These are phyloP conservation scores for Epizoanthus scotinus DNA, from an alignment of 92 coral and sea anemone species.

Conservation along the genomic window DNA sequence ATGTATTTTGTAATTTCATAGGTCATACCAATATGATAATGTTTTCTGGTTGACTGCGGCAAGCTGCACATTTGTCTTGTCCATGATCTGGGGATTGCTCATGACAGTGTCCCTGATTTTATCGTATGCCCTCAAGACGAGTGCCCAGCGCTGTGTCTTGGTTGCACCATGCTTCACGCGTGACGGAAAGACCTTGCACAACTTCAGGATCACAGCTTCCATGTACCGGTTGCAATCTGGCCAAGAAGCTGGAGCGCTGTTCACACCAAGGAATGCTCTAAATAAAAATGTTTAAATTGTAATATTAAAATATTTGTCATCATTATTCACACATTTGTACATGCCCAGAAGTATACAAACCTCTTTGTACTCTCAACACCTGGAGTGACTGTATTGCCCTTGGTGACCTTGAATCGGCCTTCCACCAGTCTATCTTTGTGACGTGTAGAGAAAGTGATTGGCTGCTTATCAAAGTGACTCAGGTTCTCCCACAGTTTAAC, in stretches of 20 bases:
- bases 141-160: too few species aligned
- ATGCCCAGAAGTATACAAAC: background rate
- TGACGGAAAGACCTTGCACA: conserved; percentile 53
- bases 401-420: conserved; percentile 56
- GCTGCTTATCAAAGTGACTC: conserved; percentile 46
- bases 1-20: too few species aligned
- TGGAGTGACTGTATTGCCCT: conserved; percentile 39
- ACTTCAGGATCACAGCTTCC: conserved; percentile 51
- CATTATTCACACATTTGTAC: background rate
- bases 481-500: conserved; percentile 52
- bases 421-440: conserved; percentile 40
- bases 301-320: background rate
- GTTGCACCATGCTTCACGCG: too few species aligned
- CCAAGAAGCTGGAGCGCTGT: conserved; percentile 66
- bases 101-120: too few species aligned
- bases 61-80: too few species aligned
- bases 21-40: too few species aligned
- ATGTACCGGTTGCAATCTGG: conserved; percentile 72
- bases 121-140: too few species aligned
- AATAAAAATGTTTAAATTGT: background rate
- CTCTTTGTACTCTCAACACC: conserved; percentile 57
- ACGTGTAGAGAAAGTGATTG: conserved; percentile 47
- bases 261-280: conserved; percentile 62
- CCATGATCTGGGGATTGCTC: too few species aligned
- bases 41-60: too few species aligned